These are phyloP conservation scores for Lacerta agilis DNA, from an alignment of 2,797 vertebrate species.

Conservation along the genomic window DNA sequence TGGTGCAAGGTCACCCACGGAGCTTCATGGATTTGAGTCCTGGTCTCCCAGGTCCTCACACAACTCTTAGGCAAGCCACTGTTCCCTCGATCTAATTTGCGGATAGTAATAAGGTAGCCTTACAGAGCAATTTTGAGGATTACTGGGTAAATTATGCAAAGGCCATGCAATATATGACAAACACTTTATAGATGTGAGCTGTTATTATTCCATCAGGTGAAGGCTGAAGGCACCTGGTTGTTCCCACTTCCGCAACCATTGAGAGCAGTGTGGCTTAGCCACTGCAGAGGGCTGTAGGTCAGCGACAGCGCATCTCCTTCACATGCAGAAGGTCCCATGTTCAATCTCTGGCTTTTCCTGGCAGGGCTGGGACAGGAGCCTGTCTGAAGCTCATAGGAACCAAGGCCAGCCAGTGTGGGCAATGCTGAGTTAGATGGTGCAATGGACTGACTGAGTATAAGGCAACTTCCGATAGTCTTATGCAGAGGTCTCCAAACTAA, in stretches of 20 bases:
- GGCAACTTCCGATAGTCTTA: too few relatives aligned
- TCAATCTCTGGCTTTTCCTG: neutral
- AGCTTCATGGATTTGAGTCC: too few relatives aligned
- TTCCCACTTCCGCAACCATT: neutral
- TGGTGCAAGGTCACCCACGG: too few relatives aligned
- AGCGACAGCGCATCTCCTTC: neutral
- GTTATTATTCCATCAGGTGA: neutral
- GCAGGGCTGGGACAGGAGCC: neutral
- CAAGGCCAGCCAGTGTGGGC: too few relatives aligned
- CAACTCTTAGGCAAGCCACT: neutral
- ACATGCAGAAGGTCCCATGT: too few relatives aligned
- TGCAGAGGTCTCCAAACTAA: too few relatives aligned
- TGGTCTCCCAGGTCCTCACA: too few relatives aligned
- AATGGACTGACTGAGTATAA: too few relatives aligned
- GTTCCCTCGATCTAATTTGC: neutral
- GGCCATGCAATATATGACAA: neutral
- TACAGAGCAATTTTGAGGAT: neutral
- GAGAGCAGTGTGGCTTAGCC: neutral
- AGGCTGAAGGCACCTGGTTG: neutral
- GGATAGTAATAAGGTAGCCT: neutral
- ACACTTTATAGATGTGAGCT: neutral
- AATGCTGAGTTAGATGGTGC: too few relatives aligned
- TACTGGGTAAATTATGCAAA: neutral
- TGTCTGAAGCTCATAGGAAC: too few relatives aligned
- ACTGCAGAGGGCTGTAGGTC: neutral